These are phyloP conservation scores for Spicauda simplicius DNA, from an alignment of 2,888 invertebrate species.

Conservation along the genomic window DNA sequence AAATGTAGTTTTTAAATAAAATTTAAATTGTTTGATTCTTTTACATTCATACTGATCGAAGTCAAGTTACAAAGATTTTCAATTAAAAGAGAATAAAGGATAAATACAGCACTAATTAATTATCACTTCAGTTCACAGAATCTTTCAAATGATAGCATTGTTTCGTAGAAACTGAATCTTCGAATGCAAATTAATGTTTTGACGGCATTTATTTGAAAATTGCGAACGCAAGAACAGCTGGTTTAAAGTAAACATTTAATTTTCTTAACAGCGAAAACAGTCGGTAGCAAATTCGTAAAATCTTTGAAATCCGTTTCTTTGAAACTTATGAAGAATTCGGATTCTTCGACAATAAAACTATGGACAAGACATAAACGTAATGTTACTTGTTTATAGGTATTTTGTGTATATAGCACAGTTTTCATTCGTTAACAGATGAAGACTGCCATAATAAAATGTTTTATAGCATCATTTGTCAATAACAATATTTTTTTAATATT, in stretches of 20 bases:
- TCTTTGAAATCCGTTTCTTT: neutral
- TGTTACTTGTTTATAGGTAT: neutral
- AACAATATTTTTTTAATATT: too few relatives aligned
- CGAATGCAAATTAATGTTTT: neutral
- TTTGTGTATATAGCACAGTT: too few relatives aligned
- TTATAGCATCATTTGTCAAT: too few relatives aligned
- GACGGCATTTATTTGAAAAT: neutral
- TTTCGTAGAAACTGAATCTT: neutral
- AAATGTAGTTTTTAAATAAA: too few relatives aligned
- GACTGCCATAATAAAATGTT: too few relatives aligned
- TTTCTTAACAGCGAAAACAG: neutral
- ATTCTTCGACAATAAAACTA: neutral
- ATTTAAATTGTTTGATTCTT: too few relatives aligned
- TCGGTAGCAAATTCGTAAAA: neutral
- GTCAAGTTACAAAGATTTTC: too few relatives aligned
- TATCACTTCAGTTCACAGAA: neutral
- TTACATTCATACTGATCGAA: too few relatives aligned
- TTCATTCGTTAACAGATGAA: too few relatives aligned
- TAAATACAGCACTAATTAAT: neutral
- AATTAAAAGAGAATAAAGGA: neutral
- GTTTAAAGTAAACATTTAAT: neutral
- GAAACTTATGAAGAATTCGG: neutral
- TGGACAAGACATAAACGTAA: neutral
- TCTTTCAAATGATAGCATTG: neutral
- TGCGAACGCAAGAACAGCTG: neutral